phyloP scores from a whole-genome alignment of 2,113 vertebrate species.

The Hemibagrus wyckioides region DNA sequence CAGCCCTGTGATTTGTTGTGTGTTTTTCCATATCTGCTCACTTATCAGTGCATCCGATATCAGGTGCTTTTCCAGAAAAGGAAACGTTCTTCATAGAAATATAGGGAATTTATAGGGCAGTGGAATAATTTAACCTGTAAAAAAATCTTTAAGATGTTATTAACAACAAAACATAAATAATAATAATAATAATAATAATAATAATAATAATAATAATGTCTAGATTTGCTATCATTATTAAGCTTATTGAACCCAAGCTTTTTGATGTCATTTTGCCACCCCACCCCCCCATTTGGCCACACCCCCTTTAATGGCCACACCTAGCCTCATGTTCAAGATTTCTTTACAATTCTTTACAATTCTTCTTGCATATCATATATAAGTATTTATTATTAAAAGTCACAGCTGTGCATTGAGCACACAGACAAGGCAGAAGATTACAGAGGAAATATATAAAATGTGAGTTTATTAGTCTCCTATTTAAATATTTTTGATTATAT shows the following conservation, averaged over 20 bases:
- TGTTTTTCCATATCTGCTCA: conserved; percentile 23
- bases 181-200: too few species aligned
- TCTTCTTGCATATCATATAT: background rate
- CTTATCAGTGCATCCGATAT: conserved; percentile 8
- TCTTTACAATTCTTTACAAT: background rate
- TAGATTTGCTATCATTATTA: background rate
- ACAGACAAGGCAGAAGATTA: background rate
- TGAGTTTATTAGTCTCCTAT: background rate
- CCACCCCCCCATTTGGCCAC: background rate
- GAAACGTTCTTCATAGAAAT: background rate
- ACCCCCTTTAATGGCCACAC: background rate
- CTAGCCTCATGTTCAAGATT: background rate
- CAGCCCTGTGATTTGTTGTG: conserved; percentile 35
- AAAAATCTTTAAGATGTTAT: background rate
- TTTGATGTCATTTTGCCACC: background rate
- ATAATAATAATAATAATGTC: background rate
- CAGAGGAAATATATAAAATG: background rate
- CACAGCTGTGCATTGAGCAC: background rate
- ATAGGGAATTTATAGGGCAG: too few species aligned
- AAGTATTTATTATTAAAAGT: background rate
- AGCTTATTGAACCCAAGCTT: background rate
- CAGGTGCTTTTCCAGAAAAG: conserved; percentile 18
- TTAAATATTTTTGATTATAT: background rate
- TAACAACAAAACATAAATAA: background rate
- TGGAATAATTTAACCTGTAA: background rate